Evolutionary conservation across 2,888 invertebrate genomes (phyloP).

Genomic region (Tanypteryx hageni): DNA sequence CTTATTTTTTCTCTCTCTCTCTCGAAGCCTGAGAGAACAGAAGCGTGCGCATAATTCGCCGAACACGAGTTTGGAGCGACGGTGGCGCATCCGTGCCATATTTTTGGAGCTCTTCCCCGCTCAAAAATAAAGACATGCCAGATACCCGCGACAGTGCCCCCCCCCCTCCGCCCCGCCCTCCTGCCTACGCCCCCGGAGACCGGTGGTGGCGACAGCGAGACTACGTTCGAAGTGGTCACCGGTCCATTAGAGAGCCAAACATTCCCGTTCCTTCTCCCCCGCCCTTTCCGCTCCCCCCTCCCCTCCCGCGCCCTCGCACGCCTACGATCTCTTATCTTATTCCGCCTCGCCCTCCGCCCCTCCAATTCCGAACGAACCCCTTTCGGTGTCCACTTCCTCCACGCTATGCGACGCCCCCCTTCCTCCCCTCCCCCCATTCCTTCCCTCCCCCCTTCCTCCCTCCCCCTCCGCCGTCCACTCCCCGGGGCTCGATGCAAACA

Average conservation of each 20-base stretch:
- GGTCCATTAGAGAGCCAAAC: conserved; percentile 28
- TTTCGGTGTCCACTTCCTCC: neutral
- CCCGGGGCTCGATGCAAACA: neutral
- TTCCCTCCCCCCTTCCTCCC: neutral
- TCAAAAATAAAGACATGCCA: conserved; percentile 13
- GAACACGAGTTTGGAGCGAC: neutral
- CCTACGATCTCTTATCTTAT: neutral
- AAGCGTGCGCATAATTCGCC: neutral
- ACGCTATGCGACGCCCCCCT: neutral
- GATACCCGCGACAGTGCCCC: neutral
- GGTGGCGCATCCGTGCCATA: neutral
- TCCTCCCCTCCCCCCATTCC: neutral
- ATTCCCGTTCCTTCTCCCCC: neutral
- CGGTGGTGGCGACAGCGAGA: conserved; percentile 10
- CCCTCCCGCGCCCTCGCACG: neutral
- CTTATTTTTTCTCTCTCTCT: neutral
- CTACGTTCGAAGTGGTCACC: conserved; percentile 25
- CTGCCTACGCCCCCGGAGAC: neutral
- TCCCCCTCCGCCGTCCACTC: neutral
- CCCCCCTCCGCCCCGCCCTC: neutral
- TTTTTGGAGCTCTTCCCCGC: neutral
- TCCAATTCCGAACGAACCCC: neutral
- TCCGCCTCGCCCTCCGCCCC: neutral
- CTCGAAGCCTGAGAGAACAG: neutral
- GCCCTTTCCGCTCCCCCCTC: neutral